Conservation (phyloP, 2,113 vertebrate genomes). For the western clawed frog (Xenopus tropicalis) region DNA sequence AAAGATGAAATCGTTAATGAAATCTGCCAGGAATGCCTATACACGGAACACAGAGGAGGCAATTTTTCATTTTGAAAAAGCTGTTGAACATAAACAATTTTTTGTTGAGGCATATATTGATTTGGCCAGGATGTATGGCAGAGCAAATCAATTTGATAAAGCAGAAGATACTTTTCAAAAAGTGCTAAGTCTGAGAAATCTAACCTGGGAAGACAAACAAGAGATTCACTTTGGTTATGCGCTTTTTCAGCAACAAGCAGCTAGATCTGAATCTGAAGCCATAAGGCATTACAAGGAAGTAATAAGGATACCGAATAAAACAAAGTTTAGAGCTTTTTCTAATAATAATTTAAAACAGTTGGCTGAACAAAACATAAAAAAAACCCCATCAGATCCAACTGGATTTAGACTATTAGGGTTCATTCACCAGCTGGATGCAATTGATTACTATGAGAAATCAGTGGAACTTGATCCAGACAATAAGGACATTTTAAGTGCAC, state of each 20-base stretch:
- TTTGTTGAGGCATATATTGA: constrained; percentile 55
- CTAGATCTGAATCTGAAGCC: constrained; percentile 56
- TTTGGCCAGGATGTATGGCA: constrained; percentile 57
- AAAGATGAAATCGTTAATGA: constrained; percentile 44
- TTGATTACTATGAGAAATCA: constrained; percentile 56
- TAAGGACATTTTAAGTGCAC: constrained; percentile 53
- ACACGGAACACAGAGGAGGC: constrained; percentile 36
- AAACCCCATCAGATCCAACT: constrained; percentile 33
- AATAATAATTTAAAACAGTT: constrained; percentile 48
- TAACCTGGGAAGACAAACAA: constrained; percentile 52
- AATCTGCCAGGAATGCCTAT: constrained; percentile 12
- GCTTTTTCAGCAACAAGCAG: constrained; percentile 50
- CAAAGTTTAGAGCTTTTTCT: constrained; percentile 20
- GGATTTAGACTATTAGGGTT: constrained; percentile 54
- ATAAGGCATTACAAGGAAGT: constrained; percentile 59
- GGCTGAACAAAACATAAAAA: constrained; percentile 45
- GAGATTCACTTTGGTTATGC: constrained; percentile 55
- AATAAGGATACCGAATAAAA: constrained; percentile 50
- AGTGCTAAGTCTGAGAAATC: constrained; percentile 46
- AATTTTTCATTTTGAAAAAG: constrained; percentile 57
- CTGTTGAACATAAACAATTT: constrained; percentile 43
- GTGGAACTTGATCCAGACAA: constrained; percentile 48
- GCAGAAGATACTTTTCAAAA: constrained; percentile 62
- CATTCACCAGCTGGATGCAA: constrained; percentile 48
- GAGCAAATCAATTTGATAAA: constrained; percentile 47